A percentile compares a stretch with the other conserved stretches of the same genome.
phyloP scores from a whole-genome alignment of 2,113 vertebrate species.

The Tylochromis polylepis region DNA sequence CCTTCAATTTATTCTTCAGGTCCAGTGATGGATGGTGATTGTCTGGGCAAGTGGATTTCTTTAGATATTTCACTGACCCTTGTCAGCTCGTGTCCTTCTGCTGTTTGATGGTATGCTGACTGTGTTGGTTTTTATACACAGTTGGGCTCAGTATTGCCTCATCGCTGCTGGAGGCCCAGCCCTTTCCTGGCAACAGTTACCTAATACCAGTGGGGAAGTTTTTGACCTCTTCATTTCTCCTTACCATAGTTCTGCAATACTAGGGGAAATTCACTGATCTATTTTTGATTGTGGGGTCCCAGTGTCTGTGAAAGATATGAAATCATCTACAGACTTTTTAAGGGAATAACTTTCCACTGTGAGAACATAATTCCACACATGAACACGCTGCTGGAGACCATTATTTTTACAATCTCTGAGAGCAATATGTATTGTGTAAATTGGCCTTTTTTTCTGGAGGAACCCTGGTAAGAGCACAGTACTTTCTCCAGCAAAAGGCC shows the following conservation, averaged over 20 bases:
- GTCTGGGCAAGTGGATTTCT: constrained; percentile 13
- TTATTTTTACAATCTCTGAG: not conserved
- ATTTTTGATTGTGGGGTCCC: not conserved
- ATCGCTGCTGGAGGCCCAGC: constrained; percentile 26
- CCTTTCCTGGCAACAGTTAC: constrained; percentile 64
- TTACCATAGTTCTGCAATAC: constrained; percentile 4
- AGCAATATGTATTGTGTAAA: not conserved
- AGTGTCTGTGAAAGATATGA: not conserved
- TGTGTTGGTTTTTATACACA: constrained; percentile 57
- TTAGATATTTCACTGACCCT: constrained; percentile 10
- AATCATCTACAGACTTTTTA: not conserved
- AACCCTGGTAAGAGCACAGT: not conserved
- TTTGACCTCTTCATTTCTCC: constrained; percentile 27
- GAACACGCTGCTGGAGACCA: not conserved
- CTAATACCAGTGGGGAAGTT: constrained; percentile 49
- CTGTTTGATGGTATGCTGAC: not conserved
- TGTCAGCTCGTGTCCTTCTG: not conserved
- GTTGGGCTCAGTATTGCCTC: constrained; percentile 38
- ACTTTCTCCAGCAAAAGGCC: constrained; percentile 35
- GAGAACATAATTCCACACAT: constrained; percentile 32
- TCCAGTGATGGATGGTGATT: constrained; percentile 21
- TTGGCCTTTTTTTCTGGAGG: not conserved
- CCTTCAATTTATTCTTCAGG: constrained; percentile 33
- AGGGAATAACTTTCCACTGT: constrained; percentile 18
- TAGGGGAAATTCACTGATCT: constrained; percentile 9